Conservation (phyloP, 2,797 vertebrate genomes). For the Echiichthys vipera region DNA sequence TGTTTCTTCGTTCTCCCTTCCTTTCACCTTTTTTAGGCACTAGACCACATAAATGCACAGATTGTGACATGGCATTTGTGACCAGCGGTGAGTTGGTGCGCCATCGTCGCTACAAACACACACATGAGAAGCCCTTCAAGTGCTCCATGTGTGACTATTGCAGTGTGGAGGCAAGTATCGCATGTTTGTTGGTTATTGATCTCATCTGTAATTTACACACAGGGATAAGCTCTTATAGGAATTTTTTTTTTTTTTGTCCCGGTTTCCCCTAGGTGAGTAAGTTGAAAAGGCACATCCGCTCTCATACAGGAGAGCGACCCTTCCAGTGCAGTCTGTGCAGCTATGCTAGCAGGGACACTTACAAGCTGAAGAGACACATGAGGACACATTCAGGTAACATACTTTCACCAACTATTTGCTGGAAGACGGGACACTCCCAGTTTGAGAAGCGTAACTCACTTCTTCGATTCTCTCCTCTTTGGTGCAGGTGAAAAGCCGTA, state of each 20-base stretch:
- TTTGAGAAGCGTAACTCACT: background rate
- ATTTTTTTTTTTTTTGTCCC: background rate
- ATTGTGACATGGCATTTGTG: slow-evolving; percentile 98
- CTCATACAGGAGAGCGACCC: slow-evolving; percentile 95
- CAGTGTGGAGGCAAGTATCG: slow-evolving; percentile 90
- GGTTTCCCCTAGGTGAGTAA: slow-evolving; percentile 91
- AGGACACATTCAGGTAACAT: slow-evolving; percentile 94
- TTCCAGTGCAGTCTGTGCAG: slow-evolving; percentile 99
- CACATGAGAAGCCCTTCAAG: slow-evolving; percentile 98
- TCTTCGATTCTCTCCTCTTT: background rate
- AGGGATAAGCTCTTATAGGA: background rate
- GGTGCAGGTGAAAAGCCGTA: slow-evolving; percentile 94
- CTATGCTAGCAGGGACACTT: slow-evolving; percentile 98
- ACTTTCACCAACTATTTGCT: fast-evolving
- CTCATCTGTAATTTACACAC: too few relatives aligned
- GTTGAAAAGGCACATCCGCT: slow-evolving; percentile 97
- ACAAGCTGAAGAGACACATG: slow-evolving; percentile 98
- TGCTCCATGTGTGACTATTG: slow-evolving; percentile 98
- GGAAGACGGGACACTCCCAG: background rate
- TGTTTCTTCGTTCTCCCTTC: background rate
- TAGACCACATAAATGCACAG: slow-evolving; percentile 95
- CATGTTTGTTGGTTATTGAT: background rate
- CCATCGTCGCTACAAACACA: slow-evolving; percentile 97
- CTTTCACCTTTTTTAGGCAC: slow-evolving; percentile 84
- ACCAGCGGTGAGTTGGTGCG: slow-evolving; percentile 96